phyloP scores from a whole-genome alignment of 2,888 invertebrate genomes.

The Helicoverpa assulta region DNA sequence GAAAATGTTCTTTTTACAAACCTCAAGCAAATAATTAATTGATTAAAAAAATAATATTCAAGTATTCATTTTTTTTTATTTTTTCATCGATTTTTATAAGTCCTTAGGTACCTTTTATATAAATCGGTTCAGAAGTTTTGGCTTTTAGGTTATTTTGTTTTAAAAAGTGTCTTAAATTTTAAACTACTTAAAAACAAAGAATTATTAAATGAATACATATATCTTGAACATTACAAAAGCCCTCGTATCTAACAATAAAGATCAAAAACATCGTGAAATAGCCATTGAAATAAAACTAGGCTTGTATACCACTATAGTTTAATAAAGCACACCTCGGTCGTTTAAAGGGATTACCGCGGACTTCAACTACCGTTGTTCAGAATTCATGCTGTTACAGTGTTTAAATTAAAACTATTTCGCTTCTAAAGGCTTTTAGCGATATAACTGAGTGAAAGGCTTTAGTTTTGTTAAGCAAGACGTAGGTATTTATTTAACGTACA shows the following conservation, averaged over 20 bases:
- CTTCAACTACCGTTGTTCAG: constrained; percentile 20
- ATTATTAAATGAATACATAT: no score
- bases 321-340: constrained; percentile 23
- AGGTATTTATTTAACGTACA: no score
- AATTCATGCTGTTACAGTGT: constrained; percentile 26
- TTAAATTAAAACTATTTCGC: constrained; percentile 47
- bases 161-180: no score
- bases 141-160: no score
- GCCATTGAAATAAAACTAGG: constrained; percentile 4
- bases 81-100: no score
- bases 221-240: neutral
- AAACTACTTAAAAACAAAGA: no score
- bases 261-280: constrained; percentile 5
- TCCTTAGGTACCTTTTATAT: no score
- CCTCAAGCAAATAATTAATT: no score
- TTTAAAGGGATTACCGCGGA: constrained; percentile 18
- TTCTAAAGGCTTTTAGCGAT: neutral
- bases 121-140: no score
- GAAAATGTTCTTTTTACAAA: no score
- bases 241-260: neutral
- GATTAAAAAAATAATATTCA: no score
- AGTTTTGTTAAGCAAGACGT: neutral
- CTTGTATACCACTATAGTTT: constrained; percentile 6
- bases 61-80: no score
- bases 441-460: neutral